Evolutionary conservation across 2,888 invertebrate species (phyloP).

Genomic region (Biston betularia): DNA sequence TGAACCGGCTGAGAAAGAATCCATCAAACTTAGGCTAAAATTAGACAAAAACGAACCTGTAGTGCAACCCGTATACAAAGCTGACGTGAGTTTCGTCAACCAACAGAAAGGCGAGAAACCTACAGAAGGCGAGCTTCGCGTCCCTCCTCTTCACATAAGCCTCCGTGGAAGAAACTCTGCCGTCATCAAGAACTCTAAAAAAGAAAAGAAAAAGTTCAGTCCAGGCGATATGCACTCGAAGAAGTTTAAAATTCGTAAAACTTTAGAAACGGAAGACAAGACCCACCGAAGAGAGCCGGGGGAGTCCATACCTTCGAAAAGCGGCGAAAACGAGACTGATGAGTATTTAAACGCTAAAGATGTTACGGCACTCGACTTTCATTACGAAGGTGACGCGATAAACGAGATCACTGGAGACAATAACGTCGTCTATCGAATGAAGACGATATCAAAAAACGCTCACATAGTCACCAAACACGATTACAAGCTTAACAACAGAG

Average conservation of each 20-base stretch:
- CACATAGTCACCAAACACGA: constrained; percentile 82
- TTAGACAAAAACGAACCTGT: constrained; percentile 93
- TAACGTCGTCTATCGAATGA: constrained; percentile 79
- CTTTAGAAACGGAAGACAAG: constrained; percentile 72
- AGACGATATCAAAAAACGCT: constrained; percentile 80
- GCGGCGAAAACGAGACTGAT: constrained; percentile 75
- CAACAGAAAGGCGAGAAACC: constrained; percentile 81
- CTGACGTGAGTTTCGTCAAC: constrained; percentile 91
- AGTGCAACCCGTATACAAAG: constrained; percentile 92
- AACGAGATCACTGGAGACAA: constrained; percentile 77
- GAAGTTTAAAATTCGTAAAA: constrained; percentile 83
- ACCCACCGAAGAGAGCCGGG: constrained; percentile 71
- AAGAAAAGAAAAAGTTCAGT: constrained; percentile 87
- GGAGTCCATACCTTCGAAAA: constrained; percentile 67
- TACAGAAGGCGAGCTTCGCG: constrained; percentile 90
- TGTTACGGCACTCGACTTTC: constrained; percentile 65
- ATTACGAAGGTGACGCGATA: constrained; percentile 72
- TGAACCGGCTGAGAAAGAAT: constrained; percentile 87
- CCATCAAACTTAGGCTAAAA: constrained; percentile 93
- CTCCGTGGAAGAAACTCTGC: constrained; percentile 94
- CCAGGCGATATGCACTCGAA: constrained; percentile 82
- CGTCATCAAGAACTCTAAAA: constrained; percentile 92
- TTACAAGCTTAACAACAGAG: constrained; percentile 73
- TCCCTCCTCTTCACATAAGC: constrained; percentile 95
- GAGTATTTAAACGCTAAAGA: constrained; percentile 72